phyloP scores from a whole-genome alignment of 2,113 vertebrate genomes.

The Columba janthina region DNA sequence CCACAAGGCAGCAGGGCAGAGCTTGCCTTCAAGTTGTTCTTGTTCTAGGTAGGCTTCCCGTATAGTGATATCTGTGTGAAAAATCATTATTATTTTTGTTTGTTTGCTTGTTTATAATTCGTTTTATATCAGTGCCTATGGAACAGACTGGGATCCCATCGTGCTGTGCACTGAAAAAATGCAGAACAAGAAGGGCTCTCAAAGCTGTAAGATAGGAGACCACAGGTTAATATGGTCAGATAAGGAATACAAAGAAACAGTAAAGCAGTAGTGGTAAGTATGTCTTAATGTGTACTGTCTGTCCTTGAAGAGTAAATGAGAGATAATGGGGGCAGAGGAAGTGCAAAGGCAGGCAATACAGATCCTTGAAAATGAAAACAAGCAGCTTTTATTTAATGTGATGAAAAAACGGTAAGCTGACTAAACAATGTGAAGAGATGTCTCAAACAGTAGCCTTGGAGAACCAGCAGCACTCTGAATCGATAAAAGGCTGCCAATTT shows the following conservation, averaged over 20 bases:
- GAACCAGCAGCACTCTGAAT: not conserved
- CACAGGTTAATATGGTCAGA: not conserved
- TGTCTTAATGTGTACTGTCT: not conserved
- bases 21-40: not conserved
- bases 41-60: not conserved
- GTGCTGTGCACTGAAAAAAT: not conserved
- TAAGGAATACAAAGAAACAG: not conserved
- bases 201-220: not conserved
- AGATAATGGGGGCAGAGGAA: not conserved
- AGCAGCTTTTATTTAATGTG: not conserved
- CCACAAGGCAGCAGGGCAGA: not conserved
- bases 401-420: not conserved
- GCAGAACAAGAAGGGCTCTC: not conserved
- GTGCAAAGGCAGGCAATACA: not conserved
- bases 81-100: not conserved
- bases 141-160: not conserved
- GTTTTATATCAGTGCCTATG: not conserved
- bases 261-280: not conserved
- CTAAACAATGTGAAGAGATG: not conserved
- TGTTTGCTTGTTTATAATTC: not conserved
- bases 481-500: not conserved
- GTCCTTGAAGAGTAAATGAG: not conserved
- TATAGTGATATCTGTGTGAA: not conserved
- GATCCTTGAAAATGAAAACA: slow-evolving; percentile 1
- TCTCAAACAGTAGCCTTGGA: not conserved